These are phyloP conservation scores for Dolichopus griseipennis DNA, from an alignment of 2,888 invertebrate species.

Conservation along the genomic window DNA sequence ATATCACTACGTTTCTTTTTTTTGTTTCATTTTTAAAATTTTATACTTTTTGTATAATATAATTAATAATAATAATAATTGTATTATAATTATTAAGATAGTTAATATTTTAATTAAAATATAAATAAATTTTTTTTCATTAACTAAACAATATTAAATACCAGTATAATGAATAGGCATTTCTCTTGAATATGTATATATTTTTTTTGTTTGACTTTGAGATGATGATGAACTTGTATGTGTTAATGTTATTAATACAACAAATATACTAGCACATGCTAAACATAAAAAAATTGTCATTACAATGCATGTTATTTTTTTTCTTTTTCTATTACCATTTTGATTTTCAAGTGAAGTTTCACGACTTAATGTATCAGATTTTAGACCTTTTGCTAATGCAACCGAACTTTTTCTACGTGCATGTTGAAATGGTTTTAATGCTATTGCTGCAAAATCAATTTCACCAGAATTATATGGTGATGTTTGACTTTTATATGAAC, in stretches of 20 bases:
- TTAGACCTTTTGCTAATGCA: slow-evolving; percentile 16
- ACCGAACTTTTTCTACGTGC: slow-evolving; percentile 37
- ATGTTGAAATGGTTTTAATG: slow-evolving; percentile 40
- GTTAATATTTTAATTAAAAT: slow-evolving; percentile 9
- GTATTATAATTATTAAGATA: background rate
- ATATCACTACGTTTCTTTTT: slow-evolving; percentile 6
- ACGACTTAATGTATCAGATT: background rate
- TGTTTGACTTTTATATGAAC: background rate
- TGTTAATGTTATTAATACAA: slow-evolving; percentile 68
- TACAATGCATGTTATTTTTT: slow-evolving; percentile 61
- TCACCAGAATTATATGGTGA: slow-evolving; percentile 32
- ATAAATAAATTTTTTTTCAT: background rate
- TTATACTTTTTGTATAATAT: background rate
- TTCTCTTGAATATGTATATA: slow-evolving; percentile 52
- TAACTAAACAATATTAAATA: slow-evolving; percentile 25
- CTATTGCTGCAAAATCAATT: slow-evolving; percentile 39
- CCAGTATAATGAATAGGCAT: slow-evolving; percentile 44
- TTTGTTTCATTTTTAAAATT: slow-evolving; percentile 1
- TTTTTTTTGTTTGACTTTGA: slow-evolving; percentile 56
- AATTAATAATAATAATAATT: background rate
- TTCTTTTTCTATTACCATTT: slow-evolving; percentile 52
- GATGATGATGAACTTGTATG: slow-evolving; percentile 58
- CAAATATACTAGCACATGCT: slow-evolving; percentile 62
- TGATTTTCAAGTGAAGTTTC: background rate
- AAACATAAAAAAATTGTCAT: slow-evolving; percentile 65